Evolutionary conservation across 2,113 vertebrate genomes (phyloP), one percentile per base, ranked within the genome.

Genomic region (Hippocampus comes): DNA sequence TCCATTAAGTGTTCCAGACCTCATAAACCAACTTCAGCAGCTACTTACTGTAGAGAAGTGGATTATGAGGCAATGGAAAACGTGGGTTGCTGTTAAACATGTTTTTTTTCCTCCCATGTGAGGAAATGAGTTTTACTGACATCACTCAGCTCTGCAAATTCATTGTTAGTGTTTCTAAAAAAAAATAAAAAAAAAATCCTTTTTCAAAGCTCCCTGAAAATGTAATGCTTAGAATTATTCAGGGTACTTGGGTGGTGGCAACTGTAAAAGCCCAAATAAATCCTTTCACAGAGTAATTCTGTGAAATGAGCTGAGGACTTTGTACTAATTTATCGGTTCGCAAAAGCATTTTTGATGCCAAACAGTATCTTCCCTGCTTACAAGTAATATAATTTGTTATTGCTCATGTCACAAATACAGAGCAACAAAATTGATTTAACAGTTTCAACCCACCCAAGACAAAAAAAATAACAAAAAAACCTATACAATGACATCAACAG

Each of bases 151-250:
- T 53, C 65, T 21, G 43, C 67, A 86, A 89, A 91, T 89, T 66
- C 88, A 89, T 90, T 89, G 88, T 89, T 89, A 81, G 86, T 88
- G 81, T 59, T 59, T 77, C 82, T 85, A 72, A 89, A 87, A 90
- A 86, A 82, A 86, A 84, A 72, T 89, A 87, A 90, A 86, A 82
- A 86, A 84, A 79, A 88, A 87, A 74, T 38, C 5, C 81, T n/a
- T 21, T 82, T 87, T 87, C 79, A 89, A 79, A 79, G 74, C 83
- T 67, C 71, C 82, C 61, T 85, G 76, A 73, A 81, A 87, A 85
- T 90, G 84, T 82, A 82, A 84, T 86, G 87, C 82, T 85, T 89
- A 79, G 64, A 86, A 79, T 83, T 81, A 90, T 89, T 88, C 80
- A 86, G 88, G 78, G 77, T 66, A 70, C 85, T 88, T 87, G 78